Base-by-base conservation (phyloP, 2,797 vertebrate species). In the Sebastolobus alascanus region DNA sequence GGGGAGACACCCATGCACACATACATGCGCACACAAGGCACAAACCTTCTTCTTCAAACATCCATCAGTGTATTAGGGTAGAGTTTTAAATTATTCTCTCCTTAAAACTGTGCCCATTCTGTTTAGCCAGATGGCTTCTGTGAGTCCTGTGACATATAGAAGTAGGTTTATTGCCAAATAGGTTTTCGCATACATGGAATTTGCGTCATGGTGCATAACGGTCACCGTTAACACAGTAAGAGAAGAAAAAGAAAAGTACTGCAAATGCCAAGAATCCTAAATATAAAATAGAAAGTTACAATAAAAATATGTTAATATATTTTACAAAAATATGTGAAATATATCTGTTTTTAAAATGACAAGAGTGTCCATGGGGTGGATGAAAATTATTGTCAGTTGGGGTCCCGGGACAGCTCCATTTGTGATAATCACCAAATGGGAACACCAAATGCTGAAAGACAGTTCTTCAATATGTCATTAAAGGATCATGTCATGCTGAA, bases 31-130 rank as follows among this genome's bases (percentile, higher is more conserved):
- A 75, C 16, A 70, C 52, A 56, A 56, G 25, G 60, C 55, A 31
- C 46, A 70, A 40, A 64, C 35, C 60, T 52, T 72, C 29, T 73
- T 70, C 68, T 75, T 78, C 61, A 85, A 65, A 75, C 63, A 73
- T 75, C 27, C 27, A 20, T 54, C n/a, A 27, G 52, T 71, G 35
- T 50, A 40, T 61, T 70, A 56, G 16, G 35, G 25, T 50, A 54
- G 12, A 60, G 37, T 68, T 68, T 64, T 4, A 60, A n/a, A 29
- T 37, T 27, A 14, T 35, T 29, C 0, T 33, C n/a, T 67, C 20
- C 29, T 38, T 27, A 22, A 46, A 38, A 55, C 16, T 54, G 9
- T 4, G 20, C 16, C 20, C 37, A 29, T 68, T 80, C 56, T 80
- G 33, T 46, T 54, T 5, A 46, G 33, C 27, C 40, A 75, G 54